Evolutionary conservation across 2,797 vertebrate species (phyloP).

Genomic region (Lithobates sylvaticus): DNA sequence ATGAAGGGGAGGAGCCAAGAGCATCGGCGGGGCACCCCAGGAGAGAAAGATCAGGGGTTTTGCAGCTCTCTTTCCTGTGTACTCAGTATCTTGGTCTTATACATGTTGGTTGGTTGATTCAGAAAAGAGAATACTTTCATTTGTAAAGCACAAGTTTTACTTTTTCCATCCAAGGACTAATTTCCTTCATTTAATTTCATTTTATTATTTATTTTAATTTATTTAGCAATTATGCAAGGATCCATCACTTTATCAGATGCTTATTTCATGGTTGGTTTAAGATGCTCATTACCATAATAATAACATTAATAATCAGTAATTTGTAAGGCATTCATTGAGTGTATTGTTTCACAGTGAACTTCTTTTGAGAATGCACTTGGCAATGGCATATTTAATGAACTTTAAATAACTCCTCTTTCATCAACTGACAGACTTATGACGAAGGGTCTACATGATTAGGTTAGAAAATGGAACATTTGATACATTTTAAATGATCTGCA

Average conservation of each 20-base stretch:
- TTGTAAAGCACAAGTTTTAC: not conserved
- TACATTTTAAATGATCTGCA: constrained; percentile 4
- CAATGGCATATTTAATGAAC: constrained; percentile 52
- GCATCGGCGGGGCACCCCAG: too few relatives aligned
- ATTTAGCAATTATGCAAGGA: not conserved
- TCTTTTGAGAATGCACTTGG: constrained; percentile 41
- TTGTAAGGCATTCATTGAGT: constrained; percentile 52
- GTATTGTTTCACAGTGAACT: constrained; percentile 43
- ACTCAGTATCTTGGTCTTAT: too few relatives aligned
- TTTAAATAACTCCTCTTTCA: constrained; percentile 24
- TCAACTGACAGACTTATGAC: constrained; percentile 30
- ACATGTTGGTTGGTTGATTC: too few relatives aligned
- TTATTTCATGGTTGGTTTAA: constrained; percentile 56
- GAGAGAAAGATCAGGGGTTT: too few relatives aligned
- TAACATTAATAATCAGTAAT: constrained; percentile 57
- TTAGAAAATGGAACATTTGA: constrained; percentile 28
- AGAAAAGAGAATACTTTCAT: too few relatives aligned
- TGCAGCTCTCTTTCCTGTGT: too few relatives aligned
- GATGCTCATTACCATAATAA: constrained; percentile 57
- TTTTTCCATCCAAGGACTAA: not conserved
- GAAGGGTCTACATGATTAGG: constrained; percentile 42
- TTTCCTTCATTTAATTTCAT: not conserved
- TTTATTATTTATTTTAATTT: constrained; percentile 40
- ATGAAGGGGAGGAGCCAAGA: too few relatives aligned
- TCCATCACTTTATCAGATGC: constrained; percentile 32